Evolutionary conservation across 2,888 invertebrate species (phyloP), one percentile per base, ranked within the genome.

Genomic region (Cynaeus angustus): DNA sequence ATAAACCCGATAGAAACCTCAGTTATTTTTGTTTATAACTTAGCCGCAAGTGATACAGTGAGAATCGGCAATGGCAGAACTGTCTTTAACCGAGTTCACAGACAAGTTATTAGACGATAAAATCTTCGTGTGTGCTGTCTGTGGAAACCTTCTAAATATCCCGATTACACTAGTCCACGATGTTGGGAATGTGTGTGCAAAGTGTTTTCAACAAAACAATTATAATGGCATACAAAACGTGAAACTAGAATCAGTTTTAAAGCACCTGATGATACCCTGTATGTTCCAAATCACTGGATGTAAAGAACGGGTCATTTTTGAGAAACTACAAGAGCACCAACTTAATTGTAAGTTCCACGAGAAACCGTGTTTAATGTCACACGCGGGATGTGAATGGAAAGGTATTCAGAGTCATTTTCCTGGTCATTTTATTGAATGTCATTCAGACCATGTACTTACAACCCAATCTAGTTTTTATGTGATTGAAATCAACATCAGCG

Each of bases 91-190:
- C 9, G 74, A 74, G 26, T 75, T 80, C 61, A 78, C 78, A 16
- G 77, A 78, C 33, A 75, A 75, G 58, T 41, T 81, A 28, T 14
- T 78, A 30, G 74, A 78, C 13, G 73, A 76, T 50, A 74, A 74
- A 41, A 71, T 75, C 56, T 74, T 80, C 14, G 72, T 73, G 9
- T 81, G 81, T 71, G 74, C 74, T 26, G 64, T 73, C 45, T 83
- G 83, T 65, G 74, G 77, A 10, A 75, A 78, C 26, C 71, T 82
- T 33, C 72, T 79, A 55, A 77, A 75, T 14, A 69, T 74, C 33
- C 82, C 82, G n/a, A 79, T 83, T 65, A 79, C 80, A 75, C 69
- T 82, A 21, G 77, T 80, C 3, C 76, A 79, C 67, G 73, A 77
- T 53, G 46, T 77, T 5, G 82, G 82, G 14, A 82, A 81, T 61